These are phyloP conservation scores for Lasioglossum vierecki DNA, from an alignment of 2,888 invertebrate species.

Conservation along the genomic window DNA sequence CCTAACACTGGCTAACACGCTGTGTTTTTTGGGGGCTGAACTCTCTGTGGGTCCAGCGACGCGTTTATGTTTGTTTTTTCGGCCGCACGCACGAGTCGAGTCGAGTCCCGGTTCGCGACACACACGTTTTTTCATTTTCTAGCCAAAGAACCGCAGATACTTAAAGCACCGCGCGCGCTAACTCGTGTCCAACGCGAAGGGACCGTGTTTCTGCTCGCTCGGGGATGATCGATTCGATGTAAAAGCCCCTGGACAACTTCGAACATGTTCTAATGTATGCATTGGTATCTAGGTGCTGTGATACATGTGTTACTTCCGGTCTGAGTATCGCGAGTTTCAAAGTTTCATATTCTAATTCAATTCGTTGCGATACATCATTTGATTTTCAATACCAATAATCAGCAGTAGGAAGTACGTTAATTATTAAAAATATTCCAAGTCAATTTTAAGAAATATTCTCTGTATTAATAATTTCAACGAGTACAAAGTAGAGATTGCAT, in stretches of 20 bases:
- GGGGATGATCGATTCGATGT: constrained; percentile 2
- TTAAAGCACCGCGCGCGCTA: constrained; percentile 38
- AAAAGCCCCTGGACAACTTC: background rate
- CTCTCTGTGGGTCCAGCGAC: background rate
- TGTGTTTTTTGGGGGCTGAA: background rate
- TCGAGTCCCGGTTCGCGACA: constrained; percentile 5
- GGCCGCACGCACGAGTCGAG: constrained; percentile 13
- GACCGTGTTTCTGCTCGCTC: constrained; percentile 30
- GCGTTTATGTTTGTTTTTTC: constrained; percentile 22
- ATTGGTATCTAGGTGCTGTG: background rate
- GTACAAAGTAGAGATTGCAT: background rate
- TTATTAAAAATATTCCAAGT: background rate
- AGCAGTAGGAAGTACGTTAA: background rate
- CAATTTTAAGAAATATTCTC: background rate
- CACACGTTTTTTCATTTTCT: constrained; percentile 41
- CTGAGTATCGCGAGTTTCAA: background rate
- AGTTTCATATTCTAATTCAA: background rate
- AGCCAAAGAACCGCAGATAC: constrained; percentile 64
- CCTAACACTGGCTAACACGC: background rate
- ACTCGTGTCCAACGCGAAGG: constrained; percentile 29
- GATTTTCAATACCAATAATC: background rate
- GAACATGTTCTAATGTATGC: background rate
- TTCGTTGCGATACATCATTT: background rate
- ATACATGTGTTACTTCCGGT: background rate
- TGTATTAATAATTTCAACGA: background rate